phyloP scores from a whole-genome alignment of 2,113 vertebrate genomes.

The Diadophis punctatus region DNA sequence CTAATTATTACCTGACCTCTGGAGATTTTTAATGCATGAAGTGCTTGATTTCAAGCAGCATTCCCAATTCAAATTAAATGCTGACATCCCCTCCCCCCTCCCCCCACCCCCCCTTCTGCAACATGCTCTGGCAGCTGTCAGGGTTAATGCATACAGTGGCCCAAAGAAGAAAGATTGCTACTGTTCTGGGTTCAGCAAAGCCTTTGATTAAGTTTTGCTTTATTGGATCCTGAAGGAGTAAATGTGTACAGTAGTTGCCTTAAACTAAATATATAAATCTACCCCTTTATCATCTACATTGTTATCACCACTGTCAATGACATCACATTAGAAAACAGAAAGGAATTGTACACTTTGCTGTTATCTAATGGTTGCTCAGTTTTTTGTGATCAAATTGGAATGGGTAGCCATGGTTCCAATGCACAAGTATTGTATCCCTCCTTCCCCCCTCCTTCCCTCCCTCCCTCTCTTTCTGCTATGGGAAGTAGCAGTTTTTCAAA shows the following conservation, averaged over 20 bases:
- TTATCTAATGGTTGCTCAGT: not conserved
- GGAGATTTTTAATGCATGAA: not conserved
- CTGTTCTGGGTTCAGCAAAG: not conserved
- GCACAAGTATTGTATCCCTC: not conserved
- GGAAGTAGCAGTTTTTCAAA: not conserved
- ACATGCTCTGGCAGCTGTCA: not conserved
- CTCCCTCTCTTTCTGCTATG: not conserved
- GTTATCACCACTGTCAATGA: not conserved
- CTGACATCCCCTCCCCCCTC: not conserved
- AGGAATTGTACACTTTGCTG: not conserved
- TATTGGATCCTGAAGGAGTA: not conserved
- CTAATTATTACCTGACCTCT: not conserved
- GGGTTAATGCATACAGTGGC: not conserved
- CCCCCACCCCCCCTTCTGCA: not conserved
- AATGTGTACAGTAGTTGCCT: accelerated
- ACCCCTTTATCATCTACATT: not conserved
- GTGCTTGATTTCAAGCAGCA: not conserved
- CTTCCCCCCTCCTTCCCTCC: too few relatives aligned
- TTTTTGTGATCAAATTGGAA: not conserved
- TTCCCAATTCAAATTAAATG: not conserved
- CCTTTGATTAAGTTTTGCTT: not conserved
- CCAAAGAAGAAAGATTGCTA: not conserved
- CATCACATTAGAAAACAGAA: not conserved
- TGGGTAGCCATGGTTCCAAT: not conserved
- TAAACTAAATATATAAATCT: not conserved